Percentiles rank a stretch among this genome's conserved stretches.
Conservation (phyloP, 2,113 vertebrate genomes). For the Anoplopoma fimbria region DNA sequence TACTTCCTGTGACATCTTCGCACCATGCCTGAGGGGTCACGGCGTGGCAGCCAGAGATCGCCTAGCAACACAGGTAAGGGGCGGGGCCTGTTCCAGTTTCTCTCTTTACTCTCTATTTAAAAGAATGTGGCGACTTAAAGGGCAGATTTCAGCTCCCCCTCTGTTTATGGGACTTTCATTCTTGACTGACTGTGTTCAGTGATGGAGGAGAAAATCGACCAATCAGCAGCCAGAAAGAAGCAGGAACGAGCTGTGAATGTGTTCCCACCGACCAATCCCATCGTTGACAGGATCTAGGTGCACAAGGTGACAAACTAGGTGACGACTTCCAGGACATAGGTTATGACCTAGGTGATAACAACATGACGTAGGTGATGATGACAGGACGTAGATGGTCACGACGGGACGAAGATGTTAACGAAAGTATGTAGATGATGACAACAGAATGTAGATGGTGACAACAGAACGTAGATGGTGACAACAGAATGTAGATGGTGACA, state of each 20-base stretch:
- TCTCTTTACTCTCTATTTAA: not conserved
- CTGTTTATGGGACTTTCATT: not conserved
- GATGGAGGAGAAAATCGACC: not conserved
- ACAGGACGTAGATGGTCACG: too few species aligned
- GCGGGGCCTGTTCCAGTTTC: not conserved
- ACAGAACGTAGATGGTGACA: too few species aligned
- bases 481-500: too few species aligned
- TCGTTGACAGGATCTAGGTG: not conserved
- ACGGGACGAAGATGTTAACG: too few species aligned
- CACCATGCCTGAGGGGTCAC: constrained; percentile 86
- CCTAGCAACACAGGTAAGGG: constrained; percentile 80
- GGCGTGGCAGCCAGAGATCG: constrained; percentile 80
- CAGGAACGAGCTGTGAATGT: not conserved
- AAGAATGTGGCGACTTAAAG: too few species aligned
- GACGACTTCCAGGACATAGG: too few species aligned
- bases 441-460: too few species aligned
- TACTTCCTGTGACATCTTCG: constrained; percentile 79
- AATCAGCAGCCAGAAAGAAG: not conserved
- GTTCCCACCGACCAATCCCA: not conserved
- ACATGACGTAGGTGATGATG: too few species aligned
- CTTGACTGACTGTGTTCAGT: not conserved
- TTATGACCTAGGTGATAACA: too few species aligned
- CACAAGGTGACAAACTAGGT: too few species aligned
- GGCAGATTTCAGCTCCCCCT: not conserved
- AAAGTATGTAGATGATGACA: too few species aligned